Evolutionary conservation across 2,888 invertebrate species (phyloP).

Genomic region (Scaptomyza flava): DNA sequence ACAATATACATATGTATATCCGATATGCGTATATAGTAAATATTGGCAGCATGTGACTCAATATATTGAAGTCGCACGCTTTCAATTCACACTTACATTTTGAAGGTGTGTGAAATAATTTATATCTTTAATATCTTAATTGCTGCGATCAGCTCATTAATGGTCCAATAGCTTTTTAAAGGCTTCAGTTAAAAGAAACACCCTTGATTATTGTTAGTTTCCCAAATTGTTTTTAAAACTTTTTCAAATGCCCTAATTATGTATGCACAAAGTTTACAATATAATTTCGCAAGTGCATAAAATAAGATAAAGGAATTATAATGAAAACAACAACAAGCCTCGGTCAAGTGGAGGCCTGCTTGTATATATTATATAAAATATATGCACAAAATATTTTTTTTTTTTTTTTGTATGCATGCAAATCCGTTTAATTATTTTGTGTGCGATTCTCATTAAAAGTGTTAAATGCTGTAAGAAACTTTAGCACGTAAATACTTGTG

Average conservation of each 20-base stretch:
- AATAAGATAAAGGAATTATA: conserved; percentile 6
- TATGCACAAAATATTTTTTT: neutral
- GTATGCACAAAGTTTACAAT: conserved; percentile 4
- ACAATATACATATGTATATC: conserved; percentile 18
- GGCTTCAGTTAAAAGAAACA: neutral
- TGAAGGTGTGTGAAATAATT: conserved; percentile 34
- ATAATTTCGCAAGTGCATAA: conserved; percentile 15
- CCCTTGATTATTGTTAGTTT: conserved; percentile 13
- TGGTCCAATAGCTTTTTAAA: conserved; percentile 45
- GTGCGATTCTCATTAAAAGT: conserved; percentile 58
- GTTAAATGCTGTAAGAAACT: conserved; percentile 63
- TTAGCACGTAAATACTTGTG: conserved; percentile 38
- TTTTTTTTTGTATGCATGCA: neutral
- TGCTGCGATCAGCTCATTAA: conserved; percentile 21
- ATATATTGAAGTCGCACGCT: conserved; percentile 51
- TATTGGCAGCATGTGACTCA: conserved; percentile 50
- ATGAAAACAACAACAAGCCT: conserved; percentile 1
- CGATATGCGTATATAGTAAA: conserved; percentile 36
- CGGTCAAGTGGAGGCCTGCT: conserved; percentile 32
- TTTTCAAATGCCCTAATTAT: conserved; percentile 56
- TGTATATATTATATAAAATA: conserved; percentile 3
- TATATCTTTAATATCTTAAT: conserved; percentile 62
- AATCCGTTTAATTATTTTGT: conserved; percentile 20
- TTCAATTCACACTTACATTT: conserved; percentile 22
- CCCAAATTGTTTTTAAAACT: conserved; percentile 10